Base-by-base conservation (phyloP, 2,113 vertebrate species). In the Equus przewalskii region DNA sequence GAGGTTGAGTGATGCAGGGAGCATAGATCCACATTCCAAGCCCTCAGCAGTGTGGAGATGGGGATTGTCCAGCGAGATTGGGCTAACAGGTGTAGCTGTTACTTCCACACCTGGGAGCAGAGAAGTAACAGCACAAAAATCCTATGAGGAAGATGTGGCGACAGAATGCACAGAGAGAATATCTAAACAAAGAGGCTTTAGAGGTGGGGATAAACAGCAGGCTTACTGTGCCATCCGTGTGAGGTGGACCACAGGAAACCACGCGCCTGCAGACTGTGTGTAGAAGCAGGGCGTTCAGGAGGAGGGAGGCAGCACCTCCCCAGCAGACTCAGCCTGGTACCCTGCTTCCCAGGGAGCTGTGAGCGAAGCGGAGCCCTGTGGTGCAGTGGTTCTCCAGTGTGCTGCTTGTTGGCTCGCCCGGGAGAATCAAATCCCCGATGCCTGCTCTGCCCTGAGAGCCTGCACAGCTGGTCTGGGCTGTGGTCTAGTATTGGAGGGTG, bases 1-100 rank as follows among this genome's bases (percentile, higher is more conserved):
- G 51, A 78, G 70, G 11, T 3, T 41, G 62, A 41, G 51, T 19
- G 30, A 19, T 16, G 72, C 22, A 0, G 11, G 6, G 26, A 0
- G 28, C 13, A 33, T 14, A 18, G 49, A 33, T 56, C 5, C 33
- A 36, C 26, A 49, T 78, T 13, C 12, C 36, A 2, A 49, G 30
- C 9, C 41, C 64, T 54, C 65, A 18, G 16, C 54, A 44, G 33
- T 2, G 0, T 11, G 19, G 88, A 46, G 8, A 4, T 18, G 36
- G n/a, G 46, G 41, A 5, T 0, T 0, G 19, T 41, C 41, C 62
- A 11, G 11, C 4, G n/a, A 7, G 6, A 44, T 18, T n/a, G 3
- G 6, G 30, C 30, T 46, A 26, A 7, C 6, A 13, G 87, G 44
- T 41, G 36, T 41, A 21, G 21, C 12, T 36, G 60, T 4, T 5